Conservation (phyloP, 2,797 vertebrate species). For the Paguma larvata region DNA sequence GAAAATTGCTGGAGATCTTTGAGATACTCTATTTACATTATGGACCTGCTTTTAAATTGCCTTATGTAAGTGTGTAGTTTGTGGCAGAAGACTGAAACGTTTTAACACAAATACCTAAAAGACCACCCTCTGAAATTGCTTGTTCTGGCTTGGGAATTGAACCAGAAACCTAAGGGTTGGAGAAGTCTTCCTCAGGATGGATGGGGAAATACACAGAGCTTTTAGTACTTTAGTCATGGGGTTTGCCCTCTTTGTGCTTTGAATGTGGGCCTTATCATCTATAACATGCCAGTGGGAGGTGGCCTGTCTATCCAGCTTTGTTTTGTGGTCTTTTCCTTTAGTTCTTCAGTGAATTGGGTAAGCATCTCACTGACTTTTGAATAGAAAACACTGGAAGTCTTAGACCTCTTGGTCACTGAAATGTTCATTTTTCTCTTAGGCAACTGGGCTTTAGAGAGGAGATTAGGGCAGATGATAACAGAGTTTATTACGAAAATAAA, state of each 20-base stretch:
- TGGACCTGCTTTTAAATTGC: constrained; percentile 40
- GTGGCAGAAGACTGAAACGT: background rate
- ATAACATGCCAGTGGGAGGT: background rate
- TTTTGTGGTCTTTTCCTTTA: background rate
- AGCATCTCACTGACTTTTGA: background rate
- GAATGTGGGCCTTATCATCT: background rate
- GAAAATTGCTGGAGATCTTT: constrained; percentile 54
- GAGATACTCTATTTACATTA: background rate
- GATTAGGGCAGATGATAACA: background rate
- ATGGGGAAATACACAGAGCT: background rate
- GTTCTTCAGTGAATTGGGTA: background rate
- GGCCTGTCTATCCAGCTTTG: background rate
- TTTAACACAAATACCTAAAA: background rate
- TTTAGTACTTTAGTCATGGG: background rate
- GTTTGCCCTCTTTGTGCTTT: background rate
- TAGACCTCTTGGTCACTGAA: constrained; percentile 10
- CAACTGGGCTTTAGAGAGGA: background rate
- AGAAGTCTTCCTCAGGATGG: background rate
- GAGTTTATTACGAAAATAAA: constrained; percentile 18
- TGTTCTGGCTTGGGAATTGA: background rate
- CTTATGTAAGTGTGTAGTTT: background rate
- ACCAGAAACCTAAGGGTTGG: background rate
- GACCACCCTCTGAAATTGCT: background rate
- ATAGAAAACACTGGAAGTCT: constrained; percentile 43
- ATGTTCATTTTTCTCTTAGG: constrained; percentile 38